Evolutionary conservation across 2,888 invertebrate species (phyloP).

Genomic region (Dione juno): DNA sequence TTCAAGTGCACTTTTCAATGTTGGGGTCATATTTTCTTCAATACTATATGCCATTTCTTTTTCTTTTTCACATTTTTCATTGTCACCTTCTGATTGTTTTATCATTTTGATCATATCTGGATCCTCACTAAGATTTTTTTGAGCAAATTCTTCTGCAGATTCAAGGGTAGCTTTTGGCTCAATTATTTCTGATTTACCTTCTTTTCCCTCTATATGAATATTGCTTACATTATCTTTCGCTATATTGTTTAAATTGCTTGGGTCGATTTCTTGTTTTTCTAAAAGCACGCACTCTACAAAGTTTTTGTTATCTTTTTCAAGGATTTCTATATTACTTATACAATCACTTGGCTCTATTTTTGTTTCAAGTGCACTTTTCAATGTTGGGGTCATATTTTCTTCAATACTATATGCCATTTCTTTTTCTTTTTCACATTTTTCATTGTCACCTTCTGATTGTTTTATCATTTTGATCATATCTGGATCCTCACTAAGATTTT

Average conservation of each 20-base stretch:
- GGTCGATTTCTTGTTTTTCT: neutral
- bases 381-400: neutral
- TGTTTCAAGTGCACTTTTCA: neutral
- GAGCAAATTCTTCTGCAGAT: neutral
- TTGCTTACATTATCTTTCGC: neutral
- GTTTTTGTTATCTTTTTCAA: neutral
- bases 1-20: neutral
- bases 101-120: neutral
- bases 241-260: neutral
- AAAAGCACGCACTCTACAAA: neutral
- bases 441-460: neutral
- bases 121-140: neutral
- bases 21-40: neutral
- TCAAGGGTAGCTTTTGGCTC: neutral
- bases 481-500: neutral
- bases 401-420: neutral
- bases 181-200: neutral
- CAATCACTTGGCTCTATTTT: neutral
- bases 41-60: neutral
- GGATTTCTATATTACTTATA: neutral
- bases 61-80: neutral
- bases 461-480: neutral
- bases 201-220: neutral
- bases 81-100: neutral
- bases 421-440: neutral